Evolutionary conservation across 2,797 vertebrate species (phyloP).

Genomic region (Smutsia gigantea): DNA sequence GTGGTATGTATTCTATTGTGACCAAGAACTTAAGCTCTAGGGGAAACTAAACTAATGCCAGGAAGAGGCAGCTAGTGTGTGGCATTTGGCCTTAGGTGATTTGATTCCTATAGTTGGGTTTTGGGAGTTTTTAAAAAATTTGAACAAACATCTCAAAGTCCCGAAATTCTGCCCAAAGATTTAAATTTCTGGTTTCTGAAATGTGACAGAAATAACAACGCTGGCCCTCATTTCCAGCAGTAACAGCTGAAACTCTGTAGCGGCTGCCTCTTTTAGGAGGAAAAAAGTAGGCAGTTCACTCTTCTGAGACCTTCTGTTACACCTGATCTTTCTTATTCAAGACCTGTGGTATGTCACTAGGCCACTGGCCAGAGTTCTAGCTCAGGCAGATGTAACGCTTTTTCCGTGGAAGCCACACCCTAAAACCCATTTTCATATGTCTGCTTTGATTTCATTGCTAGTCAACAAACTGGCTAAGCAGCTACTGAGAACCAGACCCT

Average conservation of each 20-base stretch:
- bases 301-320: not conserved
- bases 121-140: not conserved
- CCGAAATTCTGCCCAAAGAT: not conserved
- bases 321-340: not conserved
- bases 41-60: not conserved
- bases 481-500: not conserved
- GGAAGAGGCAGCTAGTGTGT: not conserved
- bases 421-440: not conserved
- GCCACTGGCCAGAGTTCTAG: not conserved
- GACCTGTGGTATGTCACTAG: fast-evolving
- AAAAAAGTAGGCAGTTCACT: not conserved
- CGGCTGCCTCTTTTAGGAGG: not conserved
- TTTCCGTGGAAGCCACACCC: not conserved
- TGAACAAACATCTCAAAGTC: not conserved
- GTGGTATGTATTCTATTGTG: not conserved
- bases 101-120: not conserved
- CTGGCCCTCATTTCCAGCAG: not conserved
- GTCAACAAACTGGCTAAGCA: not conserved
- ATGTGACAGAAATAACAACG: not conserved
- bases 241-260: not conserved
- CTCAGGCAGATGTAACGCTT: not conserved
- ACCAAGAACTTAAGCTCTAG: not conserved
- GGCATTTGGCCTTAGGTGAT: not conserved
- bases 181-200: not conserved
- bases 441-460: not conserved